Percentiles rank a stretch among this genome's conserved stretches.
These are phyloP conservation scores for Pentalonia nigronervosa DNA, from an alignment of 1,140 invertebrate species.

Conservation along the genomic window DNA sequence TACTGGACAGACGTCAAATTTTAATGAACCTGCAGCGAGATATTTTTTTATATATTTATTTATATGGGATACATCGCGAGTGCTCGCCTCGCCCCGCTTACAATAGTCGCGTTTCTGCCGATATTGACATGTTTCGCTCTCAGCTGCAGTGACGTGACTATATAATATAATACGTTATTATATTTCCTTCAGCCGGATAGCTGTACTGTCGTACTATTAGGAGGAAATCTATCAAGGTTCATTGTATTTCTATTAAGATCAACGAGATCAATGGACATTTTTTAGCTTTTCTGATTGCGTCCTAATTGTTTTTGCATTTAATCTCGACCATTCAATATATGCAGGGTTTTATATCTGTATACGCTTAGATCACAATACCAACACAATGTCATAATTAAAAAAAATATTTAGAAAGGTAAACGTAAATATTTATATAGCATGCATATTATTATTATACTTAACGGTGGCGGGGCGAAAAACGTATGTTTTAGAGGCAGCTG, in stretches of 20 bases:
- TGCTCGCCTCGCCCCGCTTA: background rate
- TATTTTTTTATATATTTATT: background rate
- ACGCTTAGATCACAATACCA: background rate
- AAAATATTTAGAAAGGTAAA: background rate
- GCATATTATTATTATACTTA: background rate
- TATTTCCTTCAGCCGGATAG: background rate
- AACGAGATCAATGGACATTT: background rate
- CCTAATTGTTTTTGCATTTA: background rate
- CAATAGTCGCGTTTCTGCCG: background rate
- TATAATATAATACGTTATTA: background rate
- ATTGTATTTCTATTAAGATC: background rate
- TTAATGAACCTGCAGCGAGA: conserved; percentile 7
- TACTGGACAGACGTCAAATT: background rate
- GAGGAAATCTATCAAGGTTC: background rate
- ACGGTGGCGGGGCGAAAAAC: background rate
- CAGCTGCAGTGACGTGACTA: background rate
- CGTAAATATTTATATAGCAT: background rate
- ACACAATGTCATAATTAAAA: background rate
- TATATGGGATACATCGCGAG: background rate
- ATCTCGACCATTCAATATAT: background rate
- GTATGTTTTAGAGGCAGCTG: background rate
- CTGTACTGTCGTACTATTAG: background rate
- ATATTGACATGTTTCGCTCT: background rate
- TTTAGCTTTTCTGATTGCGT: background rate
- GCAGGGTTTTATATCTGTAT: too few relatives aligned